These are phyloP conservation scores for Menidia menidia DNA, from an alignment of 2,797 vertebrate species.

Conservation along the genomic window DNA sequence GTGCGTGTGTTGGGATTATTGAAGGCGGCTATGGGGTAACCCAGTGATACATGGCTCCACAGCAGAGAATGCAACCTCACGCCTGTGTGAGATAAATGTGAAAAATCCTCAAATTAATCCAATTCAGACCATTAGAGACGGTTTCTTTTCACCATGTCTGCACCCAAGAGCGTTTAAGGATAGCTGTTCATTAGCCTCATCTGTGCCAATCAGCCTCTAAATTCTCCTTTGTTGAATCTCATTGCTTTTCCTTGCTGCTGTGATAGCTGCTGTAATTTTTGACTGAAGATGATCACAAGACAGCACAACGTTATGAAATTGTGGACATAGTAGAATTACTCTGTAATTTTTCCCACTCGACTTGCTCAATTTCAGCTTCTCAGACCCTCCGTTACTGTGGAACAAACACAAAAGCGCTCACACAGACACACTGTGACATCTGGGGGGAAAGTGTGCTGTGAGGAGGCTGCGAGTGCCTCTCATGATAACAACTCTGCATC, in stretches of 20 bases:
- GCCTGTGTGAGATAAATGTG: slow-evolving; percentile 20
- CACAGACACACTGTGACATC: slow-evolving; percentile 61
- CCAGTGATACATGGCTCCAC: slow-evolving; percentile 75
- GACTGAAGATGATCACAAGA: slow-evolving; percentile 25
- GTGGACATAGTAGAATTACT: slow-evolving; percentile 25
- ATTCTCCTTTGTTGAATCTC: slow-evolving; percentile 39
- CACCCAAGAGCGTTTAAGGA: slow-evolving; percentile 28
- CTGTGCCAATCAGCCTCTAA: slow-evolving; percentile 65
- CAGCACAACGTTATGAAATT: slow-evolving; percentile 34
- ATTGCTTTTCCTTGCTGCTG: slow-evolving; percentile 31
- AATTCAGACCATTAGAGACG: slow-evolving; percentile 42
- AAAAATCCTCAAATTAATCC: slow-evolving; percentile 43
- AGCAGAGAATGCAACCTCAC: slow-evolving; percentile 78
- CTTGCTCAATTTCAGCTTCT: slow-evolving; percentile 51
- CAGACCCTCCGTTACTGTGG: slow-evolving; percentile 32
- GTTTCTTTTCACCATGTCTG: slow-evolving; percentile 30
- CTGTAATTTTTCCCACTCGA: slow-evolving; percentile 40
- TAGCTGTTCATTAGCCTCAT: slow-evolving; percentile 64
- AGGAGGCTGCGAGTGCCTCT: slow-evolving; percentile 78
- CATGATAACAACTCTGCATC: slow-evolving; percentile 84
- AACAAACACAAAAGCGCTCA: slow-evolving; percentile 16
- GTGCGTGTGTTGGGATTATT: slow-evolving; percentile 27
- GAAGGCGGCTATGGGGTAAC: slow-evolving; percentile 72
- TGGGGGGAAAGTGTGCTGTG: slow-evolving; percentile 70
- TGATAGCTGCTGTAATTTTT: slow-evolving; percentile 36